Conservation (phyloP, 2,797 vertebrate species). For the Pangasius larnaudii region DNA sequence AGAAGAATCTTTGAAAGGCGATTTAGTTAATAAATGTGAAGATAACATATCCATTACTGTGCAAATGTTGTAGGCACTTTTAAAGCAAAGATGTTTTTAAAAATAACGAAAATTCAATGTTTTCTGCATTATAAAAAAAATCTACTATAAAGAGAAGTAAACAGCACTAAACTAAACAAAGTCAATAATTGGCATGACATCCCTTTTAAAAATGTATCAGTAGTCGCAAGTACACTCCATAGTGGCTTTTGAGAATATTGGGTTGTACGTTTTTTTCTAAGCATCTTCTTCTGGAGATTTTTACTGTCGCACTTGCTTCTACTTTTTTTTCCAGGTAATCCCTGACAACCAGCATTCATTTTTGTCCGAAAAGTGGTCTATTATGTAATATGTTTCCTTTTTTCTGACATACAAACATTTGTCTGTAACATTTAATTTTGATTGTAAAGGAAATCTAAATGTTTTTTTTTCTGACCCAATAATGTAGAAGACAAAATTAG, state of each 20-base stretch:
- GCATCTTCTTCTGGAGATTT: not conserved
- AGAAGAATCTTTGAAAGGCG: not conserved
- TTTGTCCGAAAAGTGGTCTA: not conserved
- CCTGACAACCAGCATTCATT: not conserved
- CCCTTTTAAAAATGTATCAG: not conserved
- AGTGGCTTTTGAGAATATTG: not conserved
- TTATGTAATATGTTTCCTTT: not conserved
- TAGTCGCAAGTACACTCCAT: not conserved
- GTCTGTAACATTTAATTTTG: not conserved
- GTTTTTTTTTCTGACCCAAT: not conserved
- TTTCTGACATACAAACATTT: not conserved
- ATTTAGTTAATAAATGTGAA: not conserved
- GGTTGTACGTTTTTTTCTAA: not conserved
- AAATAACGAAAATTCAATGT: not conserved
- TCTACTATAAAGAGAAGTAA: not conserved
- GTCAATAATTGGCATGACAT: not conserved
- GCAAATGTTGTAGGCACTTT: not conserved
- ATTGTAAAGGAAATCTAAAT: not conserved
- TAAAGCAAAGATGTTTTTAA: too few species aligned
- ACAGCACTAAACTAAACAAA: not conserved
- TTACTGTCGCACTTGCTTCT: not conserved
- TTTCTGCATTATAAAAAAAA: not conserved
- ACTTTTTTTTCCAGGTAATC: not conserved
- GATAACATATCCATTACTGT: not conserved
- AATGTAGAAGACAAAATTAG: not conserved